Conservation (phyloP, 2,113 vertebrate genomes). For the Chloropsis hardwickii region DNA sequence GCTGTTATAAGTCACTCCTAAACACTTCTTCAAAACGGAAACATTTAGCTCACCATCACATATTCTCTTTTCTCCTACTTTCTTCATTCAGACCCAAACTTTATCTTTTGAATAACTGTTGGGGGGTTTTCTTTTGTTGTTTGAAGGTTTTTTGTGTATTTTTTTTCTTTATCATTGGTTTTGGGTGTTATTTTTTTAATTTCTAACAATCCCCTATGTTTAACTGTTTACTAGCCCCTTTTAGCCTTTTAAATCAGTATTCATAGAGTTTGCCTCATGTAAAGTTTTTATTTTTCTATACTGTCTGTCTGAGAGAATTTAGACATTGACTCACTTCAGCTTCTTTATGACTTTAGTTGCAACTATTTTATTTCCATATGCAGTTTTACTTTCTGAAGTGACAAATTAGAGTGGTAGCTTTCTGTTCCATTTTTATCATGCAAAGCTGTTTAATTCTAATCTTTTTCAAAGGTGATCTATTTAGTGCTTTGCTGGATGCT, state of each 20-base stretch:
- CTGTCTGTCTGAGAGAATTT: neutral
- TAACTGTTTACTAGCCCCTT: neutral
- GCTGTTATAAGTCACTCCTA: neutral
- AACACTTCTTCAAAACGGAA: neutral
- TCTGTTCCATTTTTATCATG: neutral
- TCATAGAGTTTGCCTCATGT: neutral
- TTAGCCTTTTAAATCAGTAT: neutral
- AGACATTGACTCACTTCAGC: neutral
- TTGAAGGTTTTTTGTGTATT: accelerated
- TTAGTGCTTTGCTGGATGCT: neutral
- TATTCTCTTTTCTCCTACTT: neutral
- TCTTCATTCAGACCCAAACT: neutral
- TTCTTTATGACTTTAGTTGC: neutral
- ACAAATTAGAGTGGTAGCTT: neutral
- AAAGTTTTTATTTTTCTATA: neutral
- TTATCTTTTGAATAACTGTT: neutral
- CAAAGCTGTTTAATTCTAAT: neutral
- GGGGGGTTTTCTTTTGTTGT: too few species aligned
- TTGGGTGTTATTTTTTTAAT: neutral
- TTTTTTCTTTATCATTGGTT: neutral
- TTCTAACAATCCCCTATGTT: neutral
- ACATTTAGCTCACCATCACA: neutral
- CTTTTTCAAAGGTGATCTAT: neutral
- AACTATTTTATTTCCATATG: neutral
- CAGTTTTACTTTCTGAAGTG: neutral